Base-by-base conservation (phyloP, 2,888 invertebrate species). In the Lacanobia wlatinum region DNA sequence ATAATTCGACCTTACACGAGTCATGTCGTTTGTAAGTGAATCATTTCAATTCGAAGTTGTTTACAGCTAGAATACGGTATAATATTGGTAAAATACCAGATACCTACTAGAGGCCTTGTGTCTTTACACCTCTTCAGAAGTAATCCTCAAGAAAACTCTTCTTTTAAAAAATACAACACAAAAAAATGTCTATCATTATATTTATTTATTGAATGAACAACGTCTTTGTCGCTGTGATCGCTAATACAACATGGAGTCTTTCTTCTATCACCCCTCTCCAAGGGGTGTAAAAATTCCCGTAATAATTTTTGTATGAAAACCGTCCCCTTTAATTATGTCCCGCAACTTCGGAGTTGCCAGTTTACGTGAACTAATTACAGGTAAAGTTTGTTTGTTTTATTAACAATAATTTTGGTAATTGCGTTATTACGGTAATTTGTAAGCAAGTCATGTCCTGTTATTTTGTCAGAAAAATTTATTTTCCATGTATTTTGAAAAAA, bases 311-410 rank as follows among this genome's bases (percentile, higher is more conserved):
- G 73, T 73, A 73, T 73, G 60, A 73, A 79, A 79, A 59, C 61
- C 34, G 63, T 52, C 64, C 67, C 74, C 79, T 79, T 58, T 73
- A 70, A 79, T 74, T 66, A 62, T 59, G 65, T 62, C 61, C 53
- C 64, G 43, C 2, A 28, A 59, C 43, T 69, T 58, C 43, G 16
- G 50, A 65, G 48, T 70, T 69, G 10, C 55, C 62, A 63, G 46
- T 60, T 79, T 67, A 55, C 52, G 46, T 70, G 63, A 70, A 63
- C 70, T 79, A 67, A 78, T 79, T 79, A 79, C 61, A 70, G 60
- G 60, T 68, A 74, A 81, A 81, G 56, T 82, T 81, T 69, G 73
- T 81, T 81, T 73, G 73, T 79, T 79, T 79, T 74, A 74, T 60
- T 60, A 80, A 74, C 75, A 80, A 73, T 78, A 73, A 82, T 68